Percentiles rank a stretch among this genome's conserved stretches.
These are phyloP conservation scores for Cheilosia urbana DNA, from an alignment of 2,888 invertebrate genomes.

Conservation along the genomic window DNA sequence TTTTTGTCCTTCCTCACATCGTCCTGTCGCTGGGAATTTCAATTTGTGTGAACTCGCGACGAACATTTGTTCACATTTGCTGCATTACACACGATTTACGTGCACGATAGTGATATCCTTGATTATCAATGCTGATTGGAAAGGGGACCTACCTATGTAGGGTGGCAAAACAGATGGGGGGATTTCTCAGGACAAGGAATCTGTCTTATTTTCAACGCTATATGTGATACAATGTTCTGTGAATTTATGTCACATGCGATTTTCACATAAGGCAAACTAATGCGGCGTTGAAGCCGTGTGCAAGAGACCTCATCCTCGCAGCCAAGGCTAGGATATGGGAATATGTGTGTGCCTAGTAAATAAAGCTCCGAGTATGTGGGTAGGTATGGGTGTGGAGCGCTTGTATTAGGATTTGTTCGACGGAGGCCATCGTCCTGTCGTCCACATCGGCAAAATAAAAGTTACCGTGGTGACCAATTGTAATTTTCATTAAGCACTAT, in stretches of 20 bases:
- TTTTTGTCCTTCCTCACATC: conserved; percentile 20
- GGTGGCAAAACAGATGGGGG: conserved; percentile 51
- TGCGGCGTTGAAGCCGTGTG: conserved; percentile 33
- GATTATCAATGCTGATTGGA: conserved; percentile 53
- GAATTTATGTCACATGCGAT: conserved; percentile 63
- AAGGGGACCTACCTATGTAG: not conserved
- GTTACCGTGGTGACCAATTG: conserved; percentile 43
- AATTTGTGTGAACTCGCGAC: conserved; percentile 74
- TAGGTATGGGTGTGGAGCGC: not conserved
- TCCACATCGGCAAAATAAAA: conserved; percentile 38
- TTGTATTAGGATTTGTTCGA: conserved; percentile 37
- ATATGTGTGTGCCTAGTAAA: conserved; percentile 2
- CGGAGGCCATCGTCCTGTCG: conserved; percentile 9
- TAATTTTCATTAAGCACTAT: conserved; percentile 26
- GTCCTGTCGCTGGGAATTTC: conserved; percentile 68
- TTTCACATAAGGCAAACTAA: conserved; percentile 62
- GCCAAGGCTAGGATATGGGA: conserved; percentile 13
- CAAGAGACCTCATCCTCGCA: conserved; percentile 8
- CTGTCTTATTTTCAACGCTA: conserved; percentile 43
- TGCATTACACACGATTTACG: conserved; percentile 75
- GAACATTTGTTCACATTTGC: conserved; percentile 76
- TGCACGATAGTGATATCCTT: conserved; percentile 74
- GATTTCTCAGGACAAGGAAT: conserved; percentile 53
- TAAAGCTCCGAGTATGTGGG: not conserved
- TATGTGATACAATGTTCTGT: conserved; percentile 31